Evolutionary conservation across 2,797 vertebrate genomes (phyloP), one percentile per base, ranked within the genome.

Genomic region (Microctenopoma lineatum): DNA sequence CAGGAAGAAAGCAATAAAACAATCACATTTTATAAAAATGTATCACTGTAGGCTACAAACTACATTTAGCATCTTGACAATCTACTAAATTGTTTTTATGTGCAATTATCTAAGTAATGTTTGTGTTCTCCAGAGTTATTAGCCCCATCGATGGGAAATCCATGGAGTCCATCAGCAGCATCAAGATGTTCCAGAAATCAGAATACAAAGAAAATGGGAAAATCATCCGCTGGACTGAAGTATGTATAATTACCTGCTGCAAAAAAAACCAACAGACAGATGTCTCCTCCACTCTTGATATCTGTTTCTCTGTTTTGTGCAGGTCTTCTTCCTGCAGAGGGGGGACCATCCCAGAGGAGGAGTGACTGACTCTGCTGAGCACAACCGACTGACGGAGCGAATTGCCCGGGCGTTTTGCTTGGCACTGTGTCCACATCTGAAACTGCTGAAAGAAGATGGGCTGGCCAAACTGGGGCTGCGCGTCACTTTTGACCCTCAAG

Each of bases 181-280:
- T 92, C 64, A 99, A 99, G 92, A 97, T 99, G 91, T 98, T 98
- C 84, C 98, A 99, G 38, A 96, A 97, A 69, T 97, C 97, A 0
- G 98, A 99, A 85, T 98, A 98, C 92, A 98, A 97, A 94, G 96
- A 97, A 53, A 99, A 96, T 1, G 98, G 98, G 38, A 99, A 99
- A 89, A 96, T 98, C 85, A 98, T 99, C 83, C 95, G 96, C 66
- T 99, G 98, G 98, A 99, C 97, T 59, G 98, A 99, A 95, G 98
- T 98, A 88, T 6, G 25, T 61, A 21, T 45, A 0, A 42, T 21
- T 12, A 68, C 60, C 29, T 46, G 5, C 4, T 67, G 38, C 32
- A 26, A 53, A 46, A 29, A 6, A 29, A 45, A 27, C 46, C 4
- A n/a, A 4, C 9, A 32, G 7, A 10, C 60, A 45, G 26, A 15